These are phyloP conservation scores for Odontothrips loti DNA, from an alignment of 2,888 invertebrate genomes.

Conservation along the genomic window DNA sequence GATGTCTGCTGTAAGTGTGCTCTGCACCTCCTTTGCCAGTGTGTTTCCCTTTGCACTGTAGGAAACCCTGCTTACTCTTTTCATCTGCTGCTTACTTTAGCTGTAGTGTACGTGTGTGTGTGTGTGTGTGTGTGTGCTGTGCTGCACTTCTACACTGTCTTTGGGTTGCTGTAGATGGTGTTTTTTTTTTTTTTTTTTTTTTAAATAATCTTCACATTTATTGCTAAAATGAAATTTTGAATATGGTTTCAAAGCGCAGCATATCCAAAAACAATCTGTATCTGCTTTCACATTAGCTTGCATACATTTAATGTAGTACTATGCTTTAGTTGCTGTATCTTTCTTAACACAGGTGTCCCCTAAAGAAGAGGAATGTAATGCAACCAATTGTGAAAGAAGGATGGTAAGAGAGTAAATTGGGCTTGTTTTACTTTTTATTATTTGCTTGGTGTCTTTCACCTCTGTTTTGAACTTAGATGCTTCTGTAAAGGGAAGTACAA, in stretches of 20 bases:
- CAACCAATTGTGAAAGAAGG: background rate
- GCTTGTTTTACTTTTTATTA: slow-evolving; percentile 31
- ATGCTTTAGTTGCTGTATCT: slow-evolving; percentile 23
- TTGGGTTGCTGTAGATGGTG: slow-evolving; percentile 2
- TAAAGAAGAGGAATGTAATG: slow-evolving; percentile 13
- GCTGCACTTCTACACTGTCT: slow-evolving; percentile 2
- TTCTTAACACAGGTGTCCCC: slow-evolving; percentile 23
- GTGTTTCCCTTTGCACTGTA: slow-evolving; percentile 6
- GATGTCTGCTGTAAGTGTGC: background rate
- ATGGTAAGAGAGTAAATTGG: background rate
- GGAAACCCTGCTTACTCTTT: slow-evolving; percentile 16
- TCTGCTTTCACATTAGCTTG: background rate
- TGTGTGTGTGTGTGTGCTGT: no score
- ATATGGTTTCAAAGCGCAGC: background rate
- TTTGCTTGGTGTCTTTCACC: slow-evolving; percentile 34
- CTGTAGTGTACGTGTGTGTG: background rate
- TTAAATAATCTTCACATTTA: background rate
- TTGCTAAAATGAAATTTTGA: background rate
- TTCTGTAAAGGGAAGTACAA: no score
- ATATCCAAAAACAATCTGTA: background rate
- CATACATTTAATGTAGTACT: slow-evolving; percentile 10
- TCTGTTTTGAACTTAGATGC: background rate
- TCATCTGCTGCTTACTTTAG: background rate
- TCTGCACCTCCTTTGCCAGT: background rate
- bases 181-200: background rate